A percentile compares a stretch with the other conserved stretches of the same genome.
phyloP scores from a whole-genome alignment of 2,797 vertebrate genomes.

The Chromobotia macracanthus region DNA sequence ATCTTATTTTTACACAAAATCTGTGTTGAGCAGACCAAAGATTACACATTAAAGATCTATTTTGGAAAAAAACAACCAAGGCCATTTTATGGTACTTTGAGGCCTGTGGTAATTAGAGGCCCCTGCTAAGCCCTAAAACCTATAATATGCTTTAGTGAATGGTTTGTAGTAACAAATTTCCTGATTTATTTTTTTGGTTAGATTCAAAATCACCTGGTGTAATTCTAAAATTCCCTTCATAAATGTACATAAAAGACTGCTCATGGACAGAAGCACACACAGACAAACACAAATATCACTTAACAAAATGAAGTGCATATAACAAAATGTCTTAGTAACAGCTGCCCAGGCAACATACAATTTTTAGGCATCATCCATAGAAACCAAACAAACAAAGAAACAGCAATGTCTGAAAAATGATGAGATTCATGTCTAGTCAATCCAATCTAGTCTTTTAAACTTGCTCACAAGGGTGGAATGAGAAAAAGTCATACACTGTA shows the following conservation, averaged over 20 bases:
- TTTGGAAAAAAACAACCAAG: neutral
- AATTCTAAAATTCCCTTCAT: neutral
- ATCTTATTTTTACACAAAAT: constrained; percentile 1
- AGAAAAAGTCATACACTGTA: neutral
- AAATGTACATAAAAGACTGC: constrained; percentile 34
- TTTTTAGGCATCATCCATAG: constrained; percentile 12
- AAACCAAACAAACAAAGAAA: constrained; percentile 8
- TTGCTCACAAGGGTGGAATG: neutral
- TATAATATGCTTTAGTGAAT: neutral
- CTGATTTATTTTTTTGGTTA: neutral
- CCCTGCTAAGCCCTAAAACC: neutral
- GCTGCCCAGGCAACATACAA: neutral
- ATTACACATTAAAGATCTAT: neutral
- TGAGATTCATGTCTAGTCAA: neutral
- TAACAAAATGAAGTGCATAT: constrained; percentile 41
- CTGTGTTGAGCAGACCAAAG: neutral
- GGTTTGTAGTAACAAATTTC: neutral
- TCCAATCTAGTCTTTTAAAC: constrained; percentile 27
- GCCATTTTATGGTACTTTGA: neutral
- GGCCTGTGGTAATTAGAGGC: neutral
- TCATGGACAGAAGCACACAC: neutral
- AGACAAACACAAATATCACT: constrained; percentile 26
- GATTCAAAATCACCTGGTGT: constrained; percentile 12
- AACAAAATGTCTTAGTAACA: constrained; percentile 24
- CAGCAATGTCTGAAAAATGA: neutral